A percentile compares a stretch with the other conserved stretches of the same genome.
Conservation (phyloP, 2,113 vertebrate species). For the Erythrolamprus reginae region DNA sequence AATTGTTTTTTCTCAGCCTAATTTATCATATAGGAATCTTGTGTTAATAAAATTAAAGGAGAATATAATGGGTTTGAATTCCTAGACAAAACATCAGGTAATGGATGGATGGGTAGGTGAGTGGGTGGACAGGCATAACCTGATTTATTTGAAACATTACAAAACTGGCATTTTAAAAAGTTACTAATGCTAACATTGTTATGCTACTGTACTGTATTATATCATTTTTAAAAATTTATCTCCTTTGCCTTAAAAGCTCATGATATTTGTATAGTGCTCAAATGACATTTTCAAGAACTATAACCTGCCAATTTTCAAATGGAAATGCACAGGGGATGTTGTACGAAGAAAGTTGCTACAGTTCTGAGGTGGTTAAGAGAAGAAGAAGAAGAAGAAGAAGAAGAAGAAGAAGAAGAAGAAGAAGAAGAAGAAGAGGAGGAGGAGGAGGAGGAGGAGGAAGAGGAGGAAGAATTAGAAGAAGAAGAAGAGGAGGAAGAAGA, state of each 20-base stretch:
- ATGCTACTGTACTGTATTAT: not conserved
- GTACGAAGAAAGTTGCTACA: not conserved
- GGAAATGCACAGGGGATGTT: not conserved
- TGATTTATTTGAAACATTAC: not conserved
- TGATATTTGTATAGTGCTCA: not conserved
- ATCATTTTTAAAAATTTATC: not conserved
- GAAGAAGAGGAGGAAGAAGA: not conserved
- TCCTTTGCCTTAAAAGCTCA: not conserved
- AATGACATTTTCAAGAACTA: not conserved
- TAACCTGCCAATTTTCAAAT: not conserved
- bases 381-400: not conserved
- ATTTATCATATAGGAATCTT: not conserved
- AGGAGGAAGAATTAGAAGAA: not conserved
- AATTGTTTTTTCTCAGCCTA: not conserved
- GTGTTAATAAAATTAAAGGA: not conserved
- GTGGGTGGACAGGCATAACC: not conserved
- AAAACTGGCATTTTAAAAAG: not conserved
- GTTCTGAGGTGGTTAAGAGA: not conserved
- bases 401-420: not conserved
- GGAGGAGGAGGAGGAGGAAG: not conserved
- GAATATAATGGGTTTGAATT: not conserved
- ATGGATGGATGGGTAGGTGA: not conserved
- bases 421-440: not conserved
- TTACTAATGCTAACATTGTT: not conserved
- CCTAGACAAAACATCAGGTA: not conserved